Evolutionary conservation across 2,113 vertebrate genomes (phyloP).

Genomic region (Nicator chloris): DNA sequence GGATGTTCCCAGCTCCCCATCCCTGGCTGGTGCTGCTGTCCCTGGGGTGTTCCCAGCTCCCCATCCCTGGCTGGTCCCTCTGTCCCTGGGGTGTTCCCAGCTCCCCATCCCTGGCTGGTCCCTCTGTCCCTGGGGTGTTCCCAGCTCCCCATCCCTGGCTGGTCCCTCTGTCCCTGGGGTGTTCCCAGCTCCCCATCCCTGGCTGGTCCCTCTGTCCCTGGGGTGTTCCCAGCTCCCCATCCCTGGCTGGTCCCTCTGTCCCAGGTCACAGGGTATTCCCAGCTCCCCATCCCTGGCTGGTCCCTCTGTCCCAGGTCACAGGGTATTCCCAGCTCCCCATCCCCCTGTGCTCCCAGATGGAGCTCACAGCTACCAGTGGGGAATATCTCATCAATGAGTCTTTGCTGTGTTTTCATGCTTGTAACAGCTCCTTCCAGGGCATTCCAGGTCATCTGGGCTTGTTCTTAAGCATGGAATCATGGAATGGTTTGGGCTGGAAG

Average conservation of each 20-base stretch:
- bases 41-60: not conserved
- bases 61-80: not conserved
- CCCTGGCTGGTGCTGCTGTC: not conserved
- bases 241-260: not conserved
- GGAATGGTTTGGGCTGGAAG: not conserved
- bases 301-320: not conserved
- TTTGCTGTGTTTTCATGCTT: not conserved
- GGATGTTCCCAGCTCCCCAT: not conserved
- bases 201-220: not conserved
- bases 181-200: not conserved
- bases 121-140: not conserved
- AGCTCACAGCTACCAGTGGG: not conserved
- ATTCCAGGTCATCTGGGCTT: not conserved
- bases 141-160: not conserved
- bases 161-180: not conserved
- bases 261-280: not conserved
- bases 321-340: not conserved
- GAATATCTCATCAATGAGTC: accelerated
- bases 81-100: not conserved
- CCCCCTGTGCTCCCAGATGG: accelerated
- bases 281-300: not conserved
- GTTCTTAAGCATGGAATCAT: not conserved
- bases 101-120: not conserved
- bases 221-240: not conserved
- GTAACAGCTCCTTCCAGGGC: not conserved